These are phyloP conservation scores for Chionomys nivalis DNA, from an alignment of 2,113 vertebrate genomes.

Conservation along the genomic window DNA sequence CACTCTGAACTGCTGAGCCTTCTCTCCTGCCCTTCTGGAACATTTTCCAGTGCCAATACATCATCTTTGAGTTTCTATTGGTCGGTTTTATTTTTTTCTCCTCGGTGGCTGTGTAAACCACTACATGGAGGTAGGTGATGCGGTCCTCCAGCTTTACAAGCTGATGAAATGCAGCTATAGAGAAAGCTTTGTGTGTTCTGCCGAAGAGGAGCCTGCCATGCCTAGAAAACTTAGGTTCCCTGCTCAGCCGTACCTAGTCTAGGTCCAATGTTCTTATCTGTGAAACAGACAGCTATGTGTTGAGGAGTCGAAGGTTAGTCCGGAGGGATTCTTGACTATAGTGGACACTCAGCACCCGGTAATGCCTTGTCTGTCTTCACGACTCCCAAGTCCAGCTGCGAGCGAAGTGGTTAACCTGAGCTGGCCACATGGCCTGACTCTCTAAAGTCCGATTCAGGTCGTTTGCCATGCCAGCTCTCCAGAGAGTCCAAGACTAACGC, in stretches of 20 bases:
- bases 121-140: neutral
- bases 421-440: neutral
- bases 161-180: neutral
- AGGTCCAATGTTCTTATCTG: neutral
- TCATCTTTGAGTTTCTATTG: neutral
- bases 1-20: neutral
- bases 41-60: neutral
- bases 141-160: neutral
- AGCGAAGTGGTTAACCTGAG: accelerated
- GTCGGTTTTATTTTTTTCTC: neutral
- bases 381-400: neutral
- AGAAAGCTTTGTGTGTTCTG: neutral
- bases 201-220: neutral
- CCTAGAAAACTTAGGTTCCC: neutral
- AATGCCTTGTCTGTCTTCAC: neutral
- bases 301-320: neutral
- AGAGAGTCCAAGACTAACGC: neutral
- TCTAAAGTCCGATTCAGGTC: neutral
- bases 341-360: accelerated
- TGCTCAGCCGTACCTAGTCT: neutral
- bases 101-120: neutral
- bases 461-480: neutral
- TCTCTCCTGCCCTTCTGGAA: neutral
- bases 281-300: neutral
- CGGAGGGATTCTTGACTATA: neutral